Conservation (phyloP, 2,113 vertebrate genomes). For the Lepisosteus osseus region DNA sequence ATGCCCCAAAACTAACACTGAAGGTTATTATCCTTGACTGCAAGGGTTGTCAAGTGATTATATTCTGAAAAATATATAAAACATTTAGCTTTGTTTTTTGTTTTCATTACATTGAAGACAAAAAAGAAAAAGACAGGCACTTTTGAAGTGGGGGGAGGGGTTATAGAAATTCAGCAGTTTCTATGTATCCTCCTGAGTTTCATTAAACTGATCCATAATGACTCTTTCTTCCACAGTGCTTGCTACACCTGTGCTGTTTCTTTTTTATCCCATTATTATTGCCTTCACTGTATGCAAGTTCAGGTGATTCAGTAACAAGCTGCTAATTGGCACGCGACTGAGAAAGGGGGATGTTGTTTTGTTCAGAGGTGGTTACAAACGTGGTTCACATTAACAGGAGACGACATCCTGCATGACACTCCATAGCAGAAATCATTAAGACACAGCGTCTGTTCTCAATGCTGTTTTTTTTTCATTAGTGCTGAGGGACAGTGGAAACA, state of each 20-base stretch:
- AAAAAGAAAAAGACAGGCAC: not conserved
- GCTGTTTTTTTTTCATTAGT: not conserved
- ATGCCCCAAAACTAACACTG: no score
- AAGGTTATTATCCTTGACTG: no score
- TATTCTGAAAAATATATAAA: no score
- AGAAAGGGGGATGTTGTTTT: not conserved
- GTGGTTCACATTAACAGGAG: no score
- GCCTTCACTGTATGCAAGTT: not conserved
- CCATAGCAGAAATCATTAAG: not conserved
- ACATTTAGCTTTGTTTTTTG: no score
- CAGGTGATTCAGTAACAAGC: not conserved
- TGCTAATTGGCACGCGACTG: not conserved
- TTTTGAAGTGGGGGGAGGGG: not conserved
- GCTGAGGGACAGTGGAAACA: not conserved
- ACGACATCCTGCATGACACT: no score
- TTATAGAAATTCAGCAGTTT: not conserved
- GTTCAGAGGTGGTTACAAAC: not conserved
- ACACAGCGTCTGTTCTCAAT: not conserved
- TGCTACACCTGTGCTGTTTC: not conserved
- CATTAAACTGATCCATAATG: not conserved
- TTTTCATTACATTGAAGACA: no score
- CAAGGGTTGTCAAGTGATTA: no score
- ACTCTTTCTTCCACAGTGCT: not conserved
- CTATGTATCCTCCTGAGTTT: not conserved
- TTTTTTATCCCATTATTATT: not conserved